phyloP scores from a whole-genome alignment of 1,140 invertebrate genomes.

The Parasteatoda tepidariorum region DNA sequence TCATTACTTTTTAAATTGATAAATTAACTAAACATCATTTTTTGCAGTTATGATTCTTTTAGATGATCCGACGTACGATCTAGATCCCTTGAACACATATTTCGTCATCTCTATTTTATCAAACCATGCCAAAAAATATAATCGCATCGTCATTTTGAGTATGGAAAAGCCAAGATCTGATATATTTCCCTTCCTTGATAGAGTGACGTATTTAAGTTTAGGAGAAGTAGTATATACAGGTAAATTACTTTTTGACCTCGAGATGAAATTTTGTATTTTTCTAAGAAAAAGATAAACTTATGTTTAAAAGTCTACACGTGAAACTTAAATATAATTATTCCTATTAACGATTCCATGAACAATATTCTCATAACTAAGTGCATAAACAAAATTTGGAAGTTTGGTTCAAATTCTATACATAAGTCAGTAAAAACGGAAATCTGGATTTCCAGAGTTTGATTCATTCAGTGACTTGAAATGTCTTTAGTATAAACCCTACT shows the following conservation, averaged over 20 bases:
- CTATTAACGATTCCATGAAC: too few species aligned
- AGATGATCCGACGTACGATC: slow-evolving; percentile 90
- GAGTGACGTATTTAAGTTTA: slow-evolving; percentile 83
- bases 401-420: too few species aligned
- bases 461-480: too few species aligned
- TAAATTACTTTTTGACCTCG: not conserved
- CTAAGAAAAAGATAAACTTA: not conserved
- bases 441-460: too few species aligned
- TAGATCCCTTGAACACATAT: slow-evolving; percentile 92
- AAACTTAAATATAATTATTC: too few species aligned
- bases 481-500: too few species aligned
- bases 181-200: slow-evolving; percentile 89
- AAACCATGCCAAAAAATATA: slow-evolving; percentile 90
- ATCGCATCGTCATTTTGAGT: slow-evolving; percentile 86
- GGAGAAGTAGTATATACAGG: slow-evolving; percentile 93
- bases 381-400: too few species aligned
- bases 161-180: slow-evolving; percentile 94
- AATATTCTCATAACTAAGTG: too few species aligned
- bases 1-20: not conserved
- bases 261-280: not conserved
- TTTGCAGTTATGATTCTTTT: slow-evolving; percentile 80
- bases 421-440: too few species aligned
- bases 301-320: not conserved
- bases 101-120: slow-evolving; percentile 91
- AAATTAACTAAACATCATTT: not conserved